Base-by-base conservation (phyloP, 2,888 invertebrate genomes). In the Petrophora chlorosata region DNA sequence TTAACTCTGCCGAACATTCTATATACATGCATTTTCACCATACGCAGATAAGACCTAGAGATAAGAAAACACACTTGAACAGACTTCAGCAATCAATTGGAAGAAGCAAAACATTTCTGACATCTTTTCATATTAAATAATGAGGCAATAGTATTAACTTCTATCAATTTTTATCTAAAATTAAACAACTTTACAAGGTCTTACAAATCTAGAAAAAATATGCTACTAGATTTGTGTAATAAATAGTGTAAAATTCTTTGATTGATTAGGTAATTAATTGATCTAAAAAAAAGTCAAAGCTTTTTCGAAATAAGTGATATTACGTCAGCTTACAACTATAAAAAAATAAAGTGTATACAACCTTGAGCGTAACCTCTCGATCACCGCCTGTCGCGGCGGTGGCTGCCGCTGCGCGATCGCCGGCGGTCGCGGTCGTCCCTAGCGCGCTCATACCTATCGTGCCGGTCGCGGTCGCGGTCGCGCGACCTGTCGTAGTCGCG, bases 371-470 rank as follows among this genome's bases (percentile, higher is more conserved):
- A 84, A 86, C 86, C 87, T 53, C 87, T 86, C 47, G 80, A 76
- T 89, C 88, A 89, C 65, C 89, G 86, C 52, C 89, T 87, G 48
- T 83, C 84, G 53, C 87, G 73, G 59, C 73, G 60, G 60, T 73
- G 76, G 73, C 82, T 81, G 73, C 74, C 76, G 63, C 82, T 82
- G 70, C 84, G 79, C 50, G 81, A 76, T 25, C 85, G 77, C 42
- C 84, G 73, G 56, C 83, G 70, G 61, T 81, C 82, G 76, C 16
- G 16, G 3, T 76, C 64, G 69, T 85, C 84, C 84, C 85, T 85
- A 84, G 72, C 73, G 67, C 88, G 85, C 73, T 84, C 87, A 86
- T 88, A 85, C 86, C 82, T 85, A 81, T 88, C 85, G 69, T 79
- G 34, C 19, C 26, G 45, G 26, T 51, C 42, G 23, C 35, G 45